These are phyloP conservation scores for Biston stratarius DNA, from an alignment of 2,888 invertebrate species.

Conservation along the genomic window DNA sequence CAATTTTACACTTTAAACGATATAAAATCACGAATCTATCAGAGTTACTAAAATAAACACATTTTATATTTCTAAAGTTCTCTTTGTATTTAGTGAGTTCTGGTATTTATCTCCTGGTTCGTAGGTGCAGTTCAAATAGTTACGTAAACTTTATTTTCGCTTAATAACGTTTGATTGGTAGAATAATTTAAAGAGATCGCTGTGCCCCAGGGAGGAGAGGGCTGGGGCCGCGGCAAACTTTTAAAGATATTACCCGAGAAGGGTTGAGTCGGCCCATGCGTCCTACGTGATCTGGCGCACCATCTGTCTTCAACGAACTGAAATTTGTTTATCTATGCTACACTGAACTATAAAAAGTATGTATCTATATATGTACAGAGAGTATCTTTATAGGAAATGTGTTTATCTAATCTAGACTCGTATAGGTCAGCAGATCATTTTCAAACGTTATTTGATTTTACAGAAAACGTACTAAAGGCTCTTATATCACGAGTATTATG, in stretches of 20 bases:
- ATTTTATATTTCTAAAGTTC: too few relatives aligned
- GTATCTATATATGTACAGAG: neutral
- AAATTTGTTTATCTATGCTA: slow-evolving; percentile 73
- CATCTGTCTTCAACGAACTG: slow-evolving; percentile 80
- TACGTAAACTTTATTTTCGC: slow-evolving; percentile 32
- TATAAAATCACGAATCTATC: too few relatives aligned
- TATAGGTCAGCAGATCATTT: neutral
- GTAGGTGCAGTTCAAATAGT: neutral
- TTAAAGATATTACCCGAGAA: slow-evolving; percentile 86
- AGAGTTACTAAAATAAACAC: too few relatives aligned
- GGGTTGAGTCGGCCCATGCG: slow-evolving; percentile 73
- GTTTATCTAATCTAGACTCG: neutral
- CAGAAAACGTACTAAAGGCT: neutral
- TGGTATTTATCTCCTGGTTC: neutral
- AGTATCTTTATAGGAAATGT: neutral
- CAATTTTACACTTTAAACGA: too few relatives aligned
- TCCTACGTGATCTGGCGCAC: slow-evolving; percentile 78
- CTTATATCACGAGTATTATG: neutral
- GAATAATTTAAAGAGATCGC: slow-evolving; percentile 76
- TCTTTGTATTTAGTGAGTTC: too few relatives aligned
- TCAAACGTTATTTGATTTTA: neutral
- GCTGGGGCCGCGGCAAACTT: slow-evolving; percentile 69
- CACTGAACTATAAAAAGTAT: slow-evolving; percentile 49
- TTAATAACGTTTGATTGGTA: slow-evolving; percentile 77
- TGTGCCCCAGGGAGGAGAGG: slow-evolving; percentile 58